Percentiles rank a stretch among this genome's conserved stretches.
Evolutionary conservation across 2,113 vertebrate species (phyloP).

Genomic region (Dolichotis patagonum): DNA sequence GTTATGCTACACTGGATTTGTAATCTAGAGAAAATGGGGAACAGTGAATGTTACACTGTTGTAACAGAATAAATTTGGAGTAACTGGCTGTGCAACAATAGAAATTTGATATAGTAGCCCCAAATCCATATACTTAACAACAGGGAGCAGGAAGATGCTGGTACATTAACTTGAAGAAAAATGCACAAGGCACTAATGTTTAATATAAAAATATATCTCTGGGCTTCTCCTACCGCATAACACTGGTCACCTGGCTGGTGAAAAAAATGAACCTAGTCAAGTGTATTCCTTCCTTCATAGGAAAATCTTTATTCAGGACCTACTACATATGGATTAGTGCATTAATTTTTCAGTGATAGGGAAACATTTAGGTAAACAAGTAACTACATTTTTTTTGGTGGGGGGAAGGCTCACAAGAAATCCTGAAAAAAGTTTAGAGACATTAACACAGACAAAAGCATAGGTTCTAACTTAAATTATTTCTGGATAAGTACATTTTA

Average conservation of each 20-base stretch:
- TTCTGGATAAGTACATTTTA: constrained; percentile 17
- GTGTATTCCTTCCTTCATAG: neutral
- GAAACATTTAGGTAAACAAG: neutral
- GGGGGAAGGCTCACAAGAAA: neutral
- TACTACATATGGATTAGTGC: neutral
- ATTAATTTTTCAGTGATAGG: constrained; percentile 36
- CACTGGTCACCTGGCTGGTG: neutral
- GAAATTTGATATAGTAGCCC: neutral
- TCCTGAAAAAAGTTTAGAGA: neutral
- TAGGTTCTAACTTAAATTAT: neutral
- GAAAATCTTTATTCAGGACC: neutral
- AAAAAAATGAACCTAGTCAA: neutral
- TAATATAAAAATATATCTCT: neutral
- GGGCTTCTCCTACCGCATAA: neutral
- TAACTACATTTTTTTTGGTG: neutral
- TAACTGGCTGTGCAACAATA: neutral
- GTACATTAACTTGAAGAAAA: neutral
- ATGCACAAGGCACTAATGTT: neutral
- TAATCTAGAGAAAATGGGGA: neutral
- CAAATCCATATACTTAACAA: neutral
- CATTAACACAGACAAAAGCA: neutral
- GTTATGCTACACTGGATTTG: neutral
- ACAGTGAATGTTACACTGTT: neutral
- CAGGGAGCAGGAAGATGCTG: neutral
- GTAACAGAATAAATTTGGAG: neutral